Base-by-base conservation (phyloP, 2,797 vertebrate species). In the Ctenopoma kingsleyae region DNA sequence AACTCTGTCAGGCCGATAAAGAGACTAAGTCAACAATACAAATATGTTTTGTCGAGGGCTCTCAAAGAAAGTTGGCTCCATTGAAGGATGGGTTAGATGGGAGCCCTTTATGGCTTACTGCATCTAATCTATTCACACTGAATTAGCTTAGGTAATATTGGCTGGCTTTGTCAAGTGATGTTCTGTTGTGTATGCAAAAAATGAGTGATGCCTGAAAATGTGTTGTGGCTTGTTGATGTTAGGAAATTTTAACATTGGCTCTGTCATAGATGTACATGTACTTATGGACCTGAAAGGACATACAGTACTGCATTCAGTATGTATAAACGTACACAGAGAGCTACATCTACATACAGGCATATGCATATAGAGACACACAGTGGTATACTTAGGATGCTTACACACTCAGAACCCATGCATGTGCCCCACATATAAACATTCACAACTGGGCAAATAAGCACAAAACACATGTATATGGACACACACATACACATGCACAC, bases 1-100 rank as follows among this genome's bases (percentile, higher is more conserved):
- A 90, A 90, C 76, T 81, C 83, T 86, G 85, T 92, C 90, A 91
- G 85, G 89, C 75, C 64, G 84, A 91, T 90, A 90, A 93, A 92
- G 75, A 87, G 64, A 66, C 86, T 76, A 84, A 83, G 72, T 73
- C 90, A 89, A 92, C 84, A 84, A 84, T 65, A 81, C 79, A 74
- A 86, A 87, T 84, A 76, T 76, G 82, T 90, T 84, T 78, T 76
- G 81, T 80, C 25, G 72, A 81, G 74, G 59, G 73, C 50, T 71
- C 23, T 43, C 49, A 47, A 71, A 15, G 60, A 82, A 87, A 86
- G 84, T 76, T 57, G 67, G 66, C 72, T 70, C 74, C 55, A 80
- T 78, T 75, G 41, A 55, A 58, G 51, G 78, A 61, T 11, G 57
- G 77, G 82, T 83, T 84, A 82, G 79, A 82, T 69, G 82, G 75